Conservation (phyloP, 2,888 invertebrate species). For the Empis livida region DNA sequence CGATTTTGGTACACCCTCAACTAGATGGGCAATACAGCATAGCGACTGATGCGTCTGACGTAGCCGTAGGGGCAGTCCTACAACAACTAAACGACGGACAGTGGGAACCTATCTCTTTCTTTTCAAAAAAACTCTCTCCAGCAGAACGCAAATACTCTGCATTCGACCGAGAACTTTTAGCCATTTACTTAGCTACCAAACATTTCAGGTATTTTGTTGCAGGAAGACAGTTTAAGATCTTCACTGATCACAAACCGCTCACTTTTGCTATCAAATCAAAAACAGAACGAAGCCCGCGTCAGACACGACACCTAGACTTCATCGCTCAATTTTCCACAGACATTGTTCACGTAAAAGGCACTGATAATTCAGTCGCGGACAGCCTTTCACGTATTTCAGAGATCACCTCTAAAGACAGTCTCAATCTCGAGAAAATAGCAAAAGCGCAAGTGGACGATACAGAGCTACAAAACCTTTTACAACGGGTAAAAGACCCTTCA, state of each 20-base stretch:
- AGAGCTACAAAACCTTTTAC: too few relatives aligned
- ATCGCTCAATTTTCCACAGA: not conserved
- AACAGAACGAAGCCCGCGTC: not conserved
- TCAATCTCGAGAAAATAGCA: not conserved
- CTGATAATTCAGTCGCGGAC: not conserved
- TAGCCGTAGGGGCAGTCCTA: constrained; percentile 16
- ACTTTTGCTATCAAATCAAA: not conserved
- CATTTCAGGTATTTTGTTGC: not conserved
- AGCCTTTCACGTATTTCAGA: not conserved
- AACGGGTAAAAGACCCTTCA: too few relatives aligned
- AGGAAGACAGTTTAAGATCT: not conserved
- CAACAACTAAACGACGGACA: constrained; percentile 12
- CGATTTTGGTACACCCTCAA: constrained; percentile 5
- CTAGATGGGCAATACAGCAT: not conserved
- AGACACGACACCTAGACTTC: not conserved
- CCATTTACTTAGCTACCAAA: constrained; percentile 14
- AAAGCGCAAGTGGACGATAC: too few relatives aligned
- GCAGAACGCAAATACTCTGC: constrained; percentile 16
- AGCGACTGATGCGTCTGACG: constrained; percentile 12
- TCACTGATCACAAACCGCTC: constrained; percentile 5
- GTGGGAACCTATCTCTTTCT: constrained; percentile 18
- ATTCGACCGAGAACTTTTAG: constrained; percentile 18
- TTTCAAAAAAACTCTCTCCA: constrained; percentile 15
- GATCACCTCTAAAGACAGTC: not conserved
- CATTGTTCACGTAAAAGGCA: not conserved